phyloP scores from a whole-genome alignment of 2,888 invertebrate species.

The Liodrosophila aerea region DNA sequence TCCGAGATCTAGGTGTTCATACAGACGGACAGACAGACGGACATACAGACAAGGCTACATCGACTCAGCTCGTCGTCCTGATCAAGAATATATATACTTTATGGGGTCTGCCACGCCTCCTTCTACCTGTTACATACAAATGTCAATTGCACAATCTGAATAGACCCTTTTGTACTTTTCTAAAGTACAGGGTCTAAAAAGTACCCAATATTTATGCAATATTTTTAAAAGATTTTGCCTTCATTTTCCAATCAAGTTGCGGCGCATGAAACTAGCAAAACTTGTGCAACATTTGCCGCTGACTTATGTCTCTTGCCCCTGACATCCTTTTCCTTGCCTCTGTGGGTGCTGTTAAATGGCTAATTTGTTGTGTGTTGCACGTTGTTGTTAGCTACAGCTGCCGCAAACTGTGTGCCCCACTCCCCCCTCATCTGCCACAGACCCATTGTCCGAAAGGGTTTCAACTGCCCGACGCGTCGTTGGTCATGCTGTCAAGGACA shows the following conservation, averaged over 20 bases:
- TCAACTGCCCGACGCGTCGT: constrained; percentile 28
- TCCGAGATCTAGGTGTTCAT: too few relatives aligned
- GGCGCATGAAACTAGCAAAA: constrained; percentile 4
- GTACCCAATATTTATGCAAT: too few relatives aligned
- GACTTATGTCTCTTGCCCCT: constrained; percentile 12
- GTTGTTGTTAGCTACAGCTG: constrained; percentile 76
- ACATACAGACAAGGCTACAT: too few relatives aligned
- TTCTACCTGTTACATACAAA: too few relatives aligned
- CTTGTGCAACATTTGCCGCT: constrained; percentile 40
- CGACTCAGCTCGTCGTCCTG: too few relatives aligned
- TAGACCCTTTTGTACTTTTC: too few relatives aligned
- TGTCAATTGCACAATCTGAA: too few relatives aligned
- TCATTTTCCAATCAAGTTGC: neutral
- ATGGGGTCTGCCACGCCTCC: too few relatives aligned
- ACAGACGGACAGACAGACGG: too few relatives aligned
- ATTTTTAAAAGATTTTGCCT: too few relatives aligned
- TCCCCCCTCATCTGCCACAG: neutral
- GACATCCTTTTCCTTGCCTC: constrained; percentile 1
- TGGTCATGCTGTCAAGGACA: constrained; percentile 70
- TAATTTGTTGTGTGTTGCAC: constrained; percentile 70
- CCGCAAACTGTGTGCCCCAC: constrained; percentile 51
- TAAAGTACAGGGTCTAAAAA: too few relatives aligned
- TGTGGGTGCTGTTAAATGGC: constrained; percentile 70
- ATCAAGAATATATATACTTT: too few relatives aligned
- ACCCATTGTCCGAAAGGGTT: constrained; percentile 54